Conservation (phyloP, 2,888 invertebrate species). For the Drosophila paramelanica region DNA sequence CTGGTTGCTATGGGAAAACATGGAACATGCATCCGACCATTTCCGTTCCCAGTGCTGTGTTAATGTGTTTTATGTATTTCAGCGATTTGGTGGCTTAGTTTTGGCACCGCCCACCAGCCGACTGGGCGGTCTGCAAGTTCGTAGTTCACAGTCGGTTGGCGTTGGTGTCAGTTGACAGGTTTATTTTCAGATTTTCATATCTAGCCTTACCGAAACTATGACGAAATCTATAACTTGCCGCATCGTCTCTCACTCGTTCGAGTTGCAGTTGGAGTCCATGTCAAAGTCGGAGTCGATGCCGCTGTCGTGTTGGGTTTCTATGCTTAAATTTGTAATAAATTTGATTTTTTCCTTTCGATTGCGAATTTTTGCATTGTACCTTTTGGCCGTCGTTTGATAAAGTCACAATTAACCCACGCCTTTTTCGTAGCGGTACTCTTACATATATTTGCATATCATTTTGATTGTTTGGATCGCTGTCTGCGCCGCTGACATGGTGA, state of each 20-base stretch:
- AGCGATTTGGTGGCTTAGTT: conserved; percentile 73
- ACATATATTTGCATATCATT: conserved; percentile 83
- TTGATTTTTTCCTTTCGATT: conserved; percentile 81
- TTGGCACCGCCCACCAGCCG: conserved; percentile 75
- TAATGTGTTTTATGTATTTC: conserved; percentile 82
- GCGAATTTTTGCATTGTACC: conserved; percentile 63
- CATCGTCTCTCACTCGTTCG: conserved; percentile 41
- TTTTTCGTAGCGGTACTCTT: conserved; percentile 82
- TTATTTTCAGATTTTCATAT: conserved; percentile 74
- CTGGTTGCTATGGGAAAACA: conserved; percentile 59
- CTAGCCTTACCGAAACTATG: conserved; percentile 62
- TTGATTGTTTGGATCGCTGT: conserved; percentile 73
- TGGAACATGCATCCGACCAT: conserved; percentile 61
- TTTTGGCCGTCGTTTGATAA: conserved; percentile 71
- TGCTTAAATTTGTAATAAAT: conserved; percentile 81
- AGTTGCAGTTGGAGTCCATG: conserved; percentile 17
- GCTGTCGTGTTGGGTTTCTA: conserved; percentile 62
- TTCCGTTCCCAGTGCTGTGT: conserved; percentile 77
- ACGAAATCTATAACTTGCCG: conserved; percentile 82
- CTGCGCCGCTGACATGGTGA: conserved; percentile 69
- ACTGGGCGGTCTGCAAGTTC: conserved; percentile 63
- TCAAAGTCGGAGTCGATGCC: conserved; percentile 33
- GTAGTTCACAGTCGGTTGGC: conserved; percentile 65
- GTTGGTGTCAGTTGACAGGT: conserved; percentile 81
- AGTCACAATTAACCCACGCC: conserved; percentile 84